Base-by-base conservation (phyloP, 2,797 vertebrate species). In the Sphaeramia orbicularis region DNA sequence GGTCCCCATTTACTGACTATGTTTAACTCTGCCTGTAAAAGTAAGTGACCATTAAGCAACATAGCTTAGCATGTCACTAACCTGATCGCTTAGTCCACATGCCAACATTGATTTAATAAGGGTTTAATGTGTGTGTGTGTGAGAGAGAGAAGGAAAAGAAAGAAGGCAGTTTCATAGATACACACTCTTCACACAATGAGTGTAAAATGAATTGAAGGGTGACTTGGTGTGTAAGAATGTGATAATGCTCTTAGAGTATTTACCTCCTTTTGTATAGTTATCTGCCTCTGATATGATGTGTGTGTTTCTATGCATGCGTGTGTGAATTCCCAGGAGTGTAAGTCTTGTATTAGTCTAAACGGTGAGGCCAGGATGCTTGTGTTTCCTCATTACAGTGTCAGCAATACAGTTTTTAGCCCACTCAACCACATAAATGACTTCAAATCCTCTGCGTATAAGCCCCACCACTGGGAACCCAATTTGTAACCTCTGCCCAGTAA, bases 401-500 rank as follows among this genome's bases (percentile, higher is more conserved):
- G 88, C 69, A 86, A 85, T 86, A 87, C 84, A 71, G 72, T 88
- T 91, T 88, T 89, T 87, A 85, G 86, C 73, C 66, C 85, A 81
- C 88, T 91, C 88, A 86, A 84, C 77, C 90, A 81, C 72, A 80
- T 85, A 90, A 91, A 92, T 86, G 84, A 86, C 87, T 89, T 78
- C 43, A 86, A 92, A 91, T 89, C 91, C 85, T 76, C 54, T 3
- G 87, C 60, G 89, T 72, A 82, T 89, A 85, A 86, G 71, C 71
- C 73, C 55, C 83, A 80, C 83, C 71, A 53, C 65, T 76, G 88
- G 89, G 85, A 89, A 83, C 76, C 79, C 86, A 88, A 90, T 91
- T 91, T 89, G 83, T 90, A 91, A 92, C 89, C 90, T 89, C 86
- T 85, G 88, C 88, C 87, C 79, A 82, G 83, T 85, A 88, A 88